phyloP scores from a whole-genome alignment of 2,888 invertebrate genomes.

The Smittia sp. region DNA sequence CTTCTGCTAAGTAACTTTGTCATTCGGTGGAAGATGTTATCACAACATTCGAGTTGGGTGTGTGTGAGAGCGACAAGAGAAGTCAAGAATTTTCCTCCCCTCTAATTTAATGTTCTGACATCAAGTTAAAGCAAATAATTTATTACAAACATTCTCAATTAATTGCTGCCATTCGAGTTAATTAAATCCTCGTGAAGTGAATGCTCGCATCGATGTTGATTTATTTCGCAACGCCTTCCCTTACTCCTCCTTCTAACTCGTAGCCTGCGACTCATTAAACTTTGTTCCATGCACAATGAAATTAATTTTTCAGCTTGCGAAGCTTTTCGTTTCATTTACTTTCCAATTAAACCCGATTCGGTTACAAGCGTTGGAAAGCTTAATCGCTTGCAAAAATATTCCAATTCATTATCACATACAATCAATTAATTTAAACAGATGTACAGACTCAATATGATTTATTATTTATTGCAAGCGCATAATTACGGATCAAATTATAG shows the following conservation, averaged over 20 bases:
- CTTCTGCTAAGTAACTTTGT: too few relatives aligned
- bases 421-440: background rate
- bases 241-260: too few relatives aligned
- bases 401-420: background rate
- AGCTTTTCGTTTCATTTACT: background rate
- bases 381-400: constrained; percentile 10
- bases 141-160: constrained; percentile 39
- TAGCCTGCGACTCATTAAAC: too few relatives aligned
- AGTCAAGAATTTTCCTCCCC: too few relatives aligned
- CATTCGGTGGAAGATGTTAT: too few relatives aligned
- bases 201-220: background rate
- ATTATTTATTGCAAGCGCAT: background rate
- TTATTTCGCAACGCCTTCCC: too few relatives aligned
- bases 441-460: background rate
- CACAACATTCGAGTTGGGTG: too few relatives aligned
- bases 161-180: constrained; percentile 23
- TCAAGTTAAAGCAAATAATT: constrained; percentile 15
- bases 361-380: background rate
- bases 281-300: too few relatives aligned
- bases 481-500: background rate
- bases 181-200: constrained; percentile 29
- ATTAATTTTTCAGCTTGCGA: too few relatives aligned
- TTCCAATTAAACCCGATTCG: background rate
- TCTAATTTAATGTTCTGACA: background rate
- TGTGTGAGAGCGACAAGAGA: too few relatives aligned